phyloP scores from a whole-genome alignment of 2,113 vertebrate genomes.

The Phoenicopterus ruber region DNA sequence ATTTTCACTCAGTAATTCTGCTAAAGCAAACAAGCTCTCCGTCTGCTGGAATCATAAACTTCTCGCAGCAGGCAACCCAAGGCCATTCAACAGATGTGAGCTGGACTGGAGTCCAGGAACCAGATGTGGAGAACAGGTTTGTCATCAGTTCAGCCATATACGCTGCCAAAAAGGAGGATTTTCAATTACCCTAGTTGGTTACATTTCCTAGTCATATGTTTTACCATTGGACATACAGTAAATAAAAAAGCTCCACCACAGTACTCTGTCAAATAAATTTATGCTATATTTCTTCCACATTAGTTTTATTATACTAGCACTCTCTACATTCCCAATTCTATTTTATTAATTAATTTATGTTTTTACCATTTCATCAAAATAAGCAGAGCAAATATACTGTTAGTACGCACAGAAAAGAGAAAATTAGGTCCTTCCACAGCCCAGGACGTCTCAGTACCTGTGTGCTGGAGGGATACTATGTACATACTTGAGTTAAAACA shows the following conservation, averaged over 20 bases:
- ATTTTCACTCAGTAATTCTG: neutral
- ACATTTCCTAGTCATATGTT: neutral
- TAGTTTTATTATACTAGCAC: neutral
- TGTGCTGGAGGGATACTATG: neutral
- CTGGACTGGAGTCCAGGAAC: neutral
- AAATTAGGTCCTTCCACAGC: neutral
- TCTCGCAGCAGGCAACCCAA: neutral
- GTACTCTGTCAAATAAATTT: neutral
- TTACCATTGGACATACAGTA: neutral
- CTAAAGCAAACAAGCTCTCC: neutral
- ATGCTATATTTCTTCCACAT: neutral
- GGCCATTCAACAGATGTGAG: neutral
- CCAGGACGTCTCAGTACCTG: neutral
- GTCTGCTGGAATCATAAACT: neutral
- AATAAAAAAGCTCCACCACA: neutral
- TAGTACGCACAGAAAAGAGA: neutral
- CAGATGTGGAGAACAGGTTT: neutral
- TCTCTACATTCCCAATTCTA: neutral
- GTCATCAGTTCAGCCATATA: neutral
- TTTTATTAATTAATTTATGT: neutral
- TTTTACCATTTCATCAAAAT: neutral
- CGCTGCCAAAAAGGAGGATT: neutral
- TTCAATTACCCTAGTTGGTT: neutral
- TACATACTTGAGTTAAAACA: slow-evolving; percentile 76
- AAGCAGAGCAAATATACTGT: neutral